Base-by-base conservation (phyloP, 2,113 vertebrate species). In the Rousettus leschenaultii region DNA sequence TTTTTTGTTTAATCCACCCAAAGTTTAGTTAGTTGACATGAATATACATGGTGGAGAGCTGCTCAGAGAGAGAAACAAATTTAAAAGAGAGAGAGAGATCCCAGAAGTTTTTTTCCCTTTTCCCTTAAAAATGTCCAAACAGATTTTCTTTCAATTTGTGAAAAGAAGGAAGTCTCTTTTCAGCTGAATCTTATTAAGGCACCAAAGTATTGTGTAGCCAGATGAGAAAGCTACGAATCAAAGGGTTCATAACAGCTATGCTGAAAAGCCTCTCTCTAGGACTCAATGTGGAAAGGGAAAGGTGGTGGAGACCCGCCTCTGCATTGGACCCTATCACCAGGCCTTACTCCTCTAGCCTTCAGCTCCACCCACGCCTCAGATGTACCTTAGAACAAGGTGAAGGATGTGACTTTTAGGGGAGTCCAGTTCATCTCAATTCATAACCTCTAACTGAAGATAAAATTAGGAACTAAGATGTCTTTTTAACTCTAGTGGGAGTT, bases 101-200 rank as follows among this genome's bases (percentile, higher is more conserved):
- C 43, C n/a, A 86, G 73, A 97, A 88, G 59, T n/a, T 89, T 96
- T 87, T 78, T 8, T 24, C 45, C 38, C 43, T 55, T 97, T 87
- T 88, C 35, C 74, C 66, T 95, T 95, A 89, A 94, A 98, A 96
- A 78, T 93, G 51, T 95, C 97, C 97, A 97, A 98, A 98, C 87
- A 97, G 94, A 90, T 95, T 94, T 97, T 95, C 90, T 97, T 96
- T 96, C 94, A 94, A 91, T 97, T 97, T 96, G 87, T 97, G 94
- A 94, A 98, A 97, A 93, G 96, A 94, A 97, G 94, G 88, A 86
- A 97, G 96, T 95, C 28, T 95, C 96, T 95, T 96, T 97, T 97
- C 86, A 97, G 75, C 95, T 84, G 94, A 97, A 93, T 97, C 95
- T 98, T 98, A 97, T 97, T 98, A 97, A 92, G 91, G 91, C 79